These are phyloP conservation scores for Lypha dubia DNA, from an alignment of 2,888 invertebrate species.

Conservation along the genomic window DNA sequence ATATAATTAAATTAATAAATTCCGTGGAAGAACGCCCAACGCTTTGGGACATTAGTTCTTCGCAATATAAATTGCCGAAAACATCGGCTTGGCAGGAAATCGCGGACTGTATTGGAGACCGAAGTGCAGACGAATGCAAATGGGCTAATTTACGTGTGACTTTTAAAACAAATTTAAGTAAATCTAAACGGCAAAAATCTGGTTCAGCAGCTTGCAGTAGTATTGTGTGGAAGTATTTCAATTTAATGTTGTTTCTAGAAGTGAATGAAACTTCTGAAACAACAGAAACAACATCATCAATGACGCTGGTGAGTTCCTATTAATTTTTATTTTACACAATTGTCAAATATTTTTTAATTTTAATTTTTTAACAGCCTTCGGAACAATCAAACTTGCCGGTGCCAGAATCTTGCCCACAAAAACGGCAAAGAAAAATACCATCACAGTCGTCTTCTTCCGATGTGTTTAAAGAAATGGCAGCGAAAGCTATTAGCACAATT, in stretches of 20 bases:
- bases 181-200: slow-evolving; percentile 16
- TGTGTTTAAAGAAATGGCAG: slow-evolving; percentile 13
- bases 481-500: background rate
- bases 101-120: background rate
- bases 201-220: background rate
- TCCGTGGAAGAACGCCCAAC: background rate
- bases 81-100: slow-evolving; percentile 24
- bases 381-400: background rate
- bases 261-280: background rate
- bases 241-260: slow-evolving; percentile 3
- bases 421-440: background rate
- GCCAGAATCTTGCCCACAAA: background rate
- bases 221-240: slow-evolving; percentile 23
- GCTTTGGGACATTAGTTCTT: slow-evolving; percentile 2
- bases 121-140: slow-evolving; percentile 29
- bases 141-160: slow-evolving; percentile 17
- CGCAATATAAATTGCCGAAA: slow-evolving; percentile 18
- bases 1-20: background rate
- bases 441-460: background rate
- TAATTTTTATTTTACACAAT: background rate
- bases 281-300: slow-evolving; percentile 11
- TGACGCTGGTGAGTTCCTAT: background rate
- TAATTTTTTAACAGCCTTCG: background rate
- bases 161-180: slow-evolving; percentile 9
- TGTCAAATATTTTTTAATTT: slow-evolving; percentile 14